Percentiles rank a stretch among this genome's conserved stretches.
Conservation (phyloP, 2,797 vertebrate species). For the Macrochelys suwanniensis region DNA sequence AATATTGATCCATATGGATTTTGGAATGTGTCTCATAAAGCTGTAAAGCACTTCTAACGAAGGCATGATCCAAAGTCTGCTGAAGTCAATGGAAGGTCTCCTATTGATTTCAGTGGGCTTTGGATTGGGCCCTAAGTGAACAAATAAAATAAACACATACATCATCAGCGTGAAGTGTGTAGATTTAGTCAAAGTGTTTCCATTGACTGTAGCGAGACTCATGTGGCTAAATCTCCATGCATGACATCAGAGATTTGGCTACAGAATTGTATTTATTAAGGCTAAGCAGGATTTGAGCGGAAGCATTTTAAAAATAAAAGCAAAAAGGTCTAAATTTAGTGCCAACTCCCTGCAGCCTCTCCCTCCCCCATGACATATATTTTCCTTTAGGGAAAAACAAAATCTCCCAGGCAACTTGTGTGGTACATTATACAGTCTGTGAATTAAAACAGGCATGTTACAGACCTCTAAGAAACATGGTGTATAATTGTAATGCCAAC, state of each 20-base stretch:
- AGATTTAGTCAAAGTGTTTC: neutral
- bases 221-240: constrained; percentile 14
- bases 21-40: constrained; percentile 38
- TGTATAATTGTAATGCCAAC: constrained; percentile 22
- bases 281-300: neutral
- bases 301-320: constrained; percentile 21
- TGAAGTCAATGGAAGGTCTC: neutral
- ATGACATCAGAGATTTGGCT: constrained; percentile 23
- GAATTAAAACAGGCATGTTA: constrained; percentile 44
- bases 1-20: constrained; percentile 28
- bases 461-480: constrained; percentile 48
- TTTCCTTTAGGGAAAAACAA: constrained; percentile 67
- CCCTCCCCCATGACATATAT: constrained; percentile 38
- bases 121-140: neutral
- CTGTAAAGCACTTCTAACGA: neutral
- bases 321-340: neutral
- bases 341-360: neutral
- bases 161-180: neutral
- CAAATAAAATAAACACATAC: neutral
- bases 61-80: neutral
- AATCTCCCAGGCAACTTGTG: constrained; percentile 26
- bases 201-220: neutral
- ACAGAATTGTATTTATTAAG: constrained; percentile 18
- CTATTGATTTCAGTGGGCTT: neutral
- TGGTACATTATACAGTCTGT: constrained; percentile 30